These are phyloP conservation scores for Pseudoatta argentina DNA, from an alignment of 1,140 invertebrate genomes.

Conservation along the genomic window DNA sequence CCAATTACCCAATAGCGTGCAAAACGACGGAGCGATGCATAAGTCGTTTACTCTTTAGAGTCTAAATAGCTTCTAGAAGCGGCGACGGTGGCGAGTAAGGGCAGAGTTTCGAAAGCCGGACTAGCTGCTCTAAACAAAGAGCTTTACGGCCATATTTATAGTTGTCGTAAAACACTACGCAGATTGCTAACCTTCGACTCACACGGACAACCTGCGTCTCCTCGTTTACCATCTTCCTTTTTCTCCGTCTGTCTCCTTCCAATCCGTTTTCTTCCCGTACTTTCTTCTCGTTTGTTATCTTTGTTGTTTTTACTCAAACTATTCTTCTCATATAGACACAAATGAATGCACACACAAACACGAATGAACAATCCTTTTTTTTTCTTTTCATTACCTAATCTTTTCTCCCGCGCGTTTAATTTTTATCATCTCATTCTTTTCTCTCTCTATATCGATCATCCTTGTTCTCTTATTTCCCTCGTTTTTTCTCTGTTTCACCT, in stretches of 20 bases:
- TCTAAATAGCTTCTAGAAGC: slow-evolving; percentile 52
- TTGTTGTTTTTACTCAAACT: slow-evolving; percentile 45
- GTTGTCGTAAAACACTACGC: slow-evolving; percentile 85
- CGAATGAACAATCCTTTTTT: slow-evolving; percentile 36
- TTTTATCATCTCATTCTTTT: slow-evolving; percentile 19
- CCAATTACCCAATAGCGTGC: neutral
- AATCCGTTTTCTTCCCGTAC: neutral
- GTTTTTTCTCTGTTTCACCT: slow-evolving; percentile 41
- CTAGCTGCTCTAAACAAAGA: slow-evolving; percentile 84
- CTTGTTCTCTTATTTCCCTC: slow-evolving; percentile 13
- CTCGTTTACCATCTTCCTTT: slow-evolving; percentile 23
- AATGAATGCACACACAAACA: slow-evolving; percentile 36
- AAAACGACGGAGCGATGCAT: slow-evolving; percentile 5
- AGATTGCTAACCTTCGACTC: slow-evolving; percentile 81
- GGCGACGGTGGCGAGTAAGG: slow-evolving; percentile 44
- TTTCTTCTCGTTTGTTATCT: slow-evolving; percentile 58
- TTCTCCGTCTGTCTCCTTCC: slow-evolving; percentile 5
- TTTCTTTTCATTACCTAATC: slow-evolving; percentile 20
- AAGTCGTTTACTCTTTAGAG: slow-evolving; percentile 23
- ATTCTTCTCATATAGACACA: slow-evolving; percentile 58
- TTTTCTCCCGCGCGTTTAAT: neutral
- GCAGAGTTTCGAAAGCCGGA: slow-evolving; percentile 79
- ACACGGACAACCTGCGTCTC: slow-evolving; percentile 46
- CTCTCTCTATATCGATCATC: neutral
- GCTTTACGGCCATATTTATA: slow-evolving; percentile 85